phyloP scores from a whole-genome alignment of 2,797 vertebrate genomes.

The Chromobotia macracanthus region DNA sequence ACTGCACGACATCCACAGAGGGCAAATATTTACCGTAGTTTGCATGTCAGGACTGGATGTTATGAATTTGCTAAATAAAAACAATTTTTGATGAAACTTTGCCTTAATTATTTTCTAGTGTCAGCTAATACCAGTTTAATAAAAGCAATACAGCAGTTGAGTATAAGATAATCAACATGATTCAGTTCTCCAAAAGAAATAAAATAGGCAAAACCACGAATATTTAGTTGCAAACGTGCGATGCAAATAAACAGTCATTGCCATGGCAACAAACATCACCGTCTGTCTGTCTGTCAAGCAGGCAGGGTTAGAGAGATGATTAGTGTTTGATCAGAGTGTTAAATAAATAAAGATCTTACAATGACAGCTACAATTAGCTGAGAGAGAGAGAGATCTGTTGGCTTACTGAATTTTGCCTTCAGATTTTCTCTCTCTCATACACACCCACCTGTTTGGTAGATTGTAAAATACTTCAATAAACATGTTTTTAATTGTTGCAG shows the following conservation, averaged over 20 bases:
- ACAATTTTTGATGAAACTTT: background rate
- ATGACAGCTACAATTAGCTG: constrained; percentile 99
- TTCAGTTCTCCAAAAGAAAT: constrained; percentile 4
- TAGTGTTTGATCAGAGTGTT: constrained; percentile 91
- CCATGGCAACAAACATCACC: constrained; percentile 24
- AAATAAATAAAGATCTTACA: constrained; percentile 98
- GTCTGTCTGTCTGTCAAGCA: constrained; percentile 69
- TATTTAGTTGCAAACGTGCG: constrained; percentile 44
- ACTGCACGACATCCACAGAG: background rate
- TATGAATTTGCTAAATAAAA: background rate
- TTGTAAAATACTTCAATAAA: background rate
- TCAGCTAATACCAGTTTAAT: background rate
- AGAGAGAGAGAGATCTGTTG: constrained; percentile 37
- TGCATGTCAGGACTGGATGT: background rate
- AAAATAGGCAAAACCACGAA: constrained; percentile 36
- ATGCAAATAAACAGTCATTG: constrained; percentile 28
- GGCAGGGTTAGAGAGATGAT: constrained; percentile 86
- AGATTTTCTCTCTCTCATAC: background rate
- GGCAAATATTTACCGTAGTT: background rate
- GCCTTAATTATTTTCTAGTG: background rate
- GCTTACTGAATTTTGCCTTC: constrained; percentile 35
- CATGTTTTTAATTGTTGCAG: background rate
- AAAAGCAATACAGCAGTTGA: background rate
- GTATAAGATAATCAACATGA: background rate
- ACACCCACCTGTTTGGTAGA: background rate